Evolutionary conservation across 2,888 invertebrate genomes (phyloP).

Genomic region (Agrochola macilenta): DNA sequence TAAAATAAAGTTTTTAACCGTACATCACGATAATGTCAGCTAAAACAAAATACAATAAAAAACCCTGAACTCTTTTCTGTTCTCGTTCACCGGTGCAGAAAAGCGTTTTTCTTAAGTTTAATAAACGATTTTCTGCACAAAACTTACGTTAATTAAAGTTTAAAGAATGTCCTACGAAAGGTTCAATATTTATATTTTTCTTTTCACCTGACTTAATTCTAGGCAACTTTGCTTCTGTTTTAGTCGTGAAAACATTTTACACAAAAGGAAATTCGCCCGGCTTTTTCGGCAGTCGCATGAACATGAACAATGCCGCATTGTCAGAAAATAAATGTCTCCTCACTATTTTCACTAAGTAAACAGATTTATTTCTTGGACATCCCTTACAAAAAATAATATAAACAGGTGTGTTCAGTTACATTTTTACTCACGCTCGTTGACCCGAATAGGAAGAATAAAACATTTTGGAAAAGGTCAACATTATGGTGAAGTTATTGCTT

Average conservation of each 20-base stretch:
- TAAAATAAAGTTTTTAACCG: not conserved
- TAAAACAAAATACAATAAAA: not conserved
- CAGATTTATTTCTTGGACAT: conserved; percentile 58
- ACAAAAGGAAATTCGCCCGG: conserved; percentile 30
- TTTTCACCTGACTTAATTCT: conserved; percentile 20
- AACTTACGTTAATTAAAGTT: conserved; percentile 13
- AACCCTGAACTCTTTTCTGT: not conserved
- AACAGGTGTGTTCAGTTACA: conserved; percentile 53
- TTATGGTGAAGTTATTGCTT: not conserved
- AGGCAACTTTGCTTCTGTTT: conserved; percentile 4
- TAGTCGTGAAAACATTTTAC: conserved; percentile 17
- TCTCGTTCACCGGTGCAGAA: not conserved
- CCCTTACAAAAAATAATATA: conserved; percentile 42
- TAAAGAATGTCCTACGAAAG: not conserved
- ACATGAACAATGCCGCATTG: conserved; percentile 57
- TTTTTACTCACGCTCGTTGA: conserved; percentile 37
- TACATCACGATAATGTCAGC: no score
- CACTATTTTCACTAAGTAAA: conserved; percentile 62
- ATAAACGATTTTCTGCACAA: no score
- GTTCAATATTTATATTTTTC: not conserved
- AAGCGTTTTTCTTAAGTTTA: not conserved
- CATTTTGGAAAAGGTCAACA: conserved; percentile 13
- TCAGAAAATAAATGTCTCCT: conserved; percentile 57
- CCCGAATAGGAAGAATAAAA: conserved; percentile 12
- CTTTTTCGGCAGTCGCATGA: conserved; percentile 45